A percentile compares a stretch with the other conserved stretches of the same genome.
phyloP scores from a whole-genome alignment of 2,888 invertebrate genomes.

The Synanthedon andrenaeformis region DNA sequence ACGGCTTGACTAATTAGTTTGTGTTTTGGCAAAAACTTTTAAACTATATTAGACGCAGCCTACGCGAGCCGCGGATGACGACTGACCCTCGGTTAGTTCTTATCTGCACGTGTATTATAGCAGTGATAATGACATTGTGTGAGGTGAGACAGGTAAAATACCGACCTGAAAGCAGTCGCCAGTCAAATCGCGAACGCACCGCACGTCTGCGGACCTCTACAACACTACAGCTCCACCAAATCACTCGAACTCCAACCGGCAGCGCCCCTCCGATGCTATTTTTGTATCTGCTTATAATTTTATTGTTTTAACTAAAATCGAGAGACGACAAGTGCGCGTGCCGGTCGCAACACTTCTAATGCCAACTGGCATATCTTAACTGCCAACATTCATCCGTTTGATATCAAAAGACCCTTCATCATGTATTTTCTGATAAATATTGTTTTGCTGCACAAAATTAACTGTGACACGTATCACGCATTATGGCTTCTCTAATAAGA shows the following conservation, averaged over 20 bases:
- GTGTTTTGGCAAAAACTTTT: background rate
- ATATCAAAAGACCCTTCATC: background rate
- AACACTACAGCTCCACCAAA: conserved; percentile 34
- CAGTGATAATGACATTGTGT: conserved; percentile 66
- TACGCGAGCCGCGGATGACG: conserved; percentile 22
- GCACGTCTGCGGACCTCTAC: conserved; percentile 57
- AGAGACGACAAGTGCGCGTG: conserved; percentile 58
- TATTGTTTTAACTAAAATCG: conserved; percentile 64
- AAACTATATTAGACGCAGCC: conserved; percentile 1
- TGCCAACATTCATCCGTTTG: background rate
- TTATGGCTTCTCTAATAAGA: too few species aligned
- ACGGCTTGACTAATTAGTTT: conserved; percentile 3
- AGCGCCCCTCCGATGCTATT: conserved; percentile 42
- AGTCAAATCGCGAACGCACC: conserved; percentile 43
- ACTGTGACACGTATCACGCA: too few species aligned
- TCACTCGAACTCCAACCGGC: conserved; percentile 19
- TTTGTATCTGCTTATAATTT: conserved; percentile 66
- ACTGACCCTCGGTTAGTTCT: conserved; percentile 47
- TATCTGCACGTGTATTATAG: conserved; percentile 42
- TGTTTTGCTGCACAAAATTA: background rate
- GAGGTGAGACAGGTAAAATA: conserved; percentile 54
- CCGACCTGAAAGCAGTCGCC: conserved; percentile 52
- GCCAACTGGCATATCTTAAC: conserved; percentile 33
- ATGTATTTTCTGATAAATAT: background rate
- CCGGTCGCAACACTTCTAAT: conserved; percentile 51